A percentile compares a stretch with the other conserved stretches of the same genome.
These are phyloP conservation scores for Mactromeris polynyma DNA, from an alignment of 2,888 invertebrate genomes.

Conservation along the genomic window DNA sequence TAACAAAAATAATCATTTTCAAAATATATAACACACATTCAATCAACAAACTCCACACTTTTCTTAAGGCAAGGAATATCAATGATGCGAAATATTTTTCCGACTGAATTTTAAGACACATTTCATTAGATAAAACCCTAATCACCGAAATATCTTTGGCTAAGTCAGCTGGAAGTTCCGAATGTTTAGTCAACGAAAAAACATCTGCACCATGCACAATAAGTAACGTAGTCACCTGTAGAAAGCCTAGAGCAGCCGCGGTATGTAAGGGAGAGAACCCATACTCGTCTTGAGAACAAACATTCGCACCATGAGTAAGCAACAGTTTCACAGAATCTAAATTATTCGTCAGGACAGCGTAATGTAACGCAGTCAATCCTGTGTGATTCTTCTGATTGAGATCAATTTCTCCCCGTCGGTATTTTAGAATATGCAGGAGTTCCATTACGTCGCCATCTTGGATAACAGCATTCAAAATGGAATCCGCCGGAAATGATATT, in stretches of 20 bases:
- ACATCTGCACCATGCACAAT: conserved; percentile 82
- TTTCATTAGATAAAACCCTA: conserved; percentile 77
- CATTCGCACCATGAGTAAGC: conserved; percentile 78
- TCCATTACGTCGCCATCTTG: conserved; percentile 83
- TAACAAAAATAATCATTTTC: conserved; percentile 13
- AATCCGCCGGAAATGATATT: conserved; percentile 83
- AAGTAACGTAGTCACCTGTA: conserved; percentile 81
- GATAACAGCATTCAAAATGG: conserved; percentile 82
- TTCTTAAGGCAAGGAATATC: conserved; percentile 32
- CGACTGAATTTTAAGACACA: conserved; percentile 76
- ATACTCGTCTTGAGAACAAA: conserved; percentile 80
- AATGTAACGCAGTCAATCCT: conserved; percentile 83
- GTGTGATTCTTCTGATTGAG: conserved; percentile 81
- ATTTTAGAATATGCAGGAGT: conserved; percentile 74
- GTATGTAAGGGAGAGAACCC: conserved; percentile 84
- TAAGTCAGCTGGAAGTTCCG: conserved; percentile 81
- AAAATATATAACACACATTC: conserved; percentile 20
- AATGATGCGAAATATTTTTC: conserved; percentile 70
- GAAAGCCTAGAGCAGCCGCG: conserved; percentile 82
- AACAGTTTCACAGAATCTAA: conserved; percentile 83
- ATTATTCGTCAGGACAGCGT: conserved; percentile 83
- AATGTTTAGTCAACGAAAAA: conserved; percentile 77
- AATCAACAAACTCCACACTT: not conserved
- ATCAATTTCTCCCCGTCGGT: conserved; percentile 72
- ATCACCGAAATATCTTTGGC: conserved; percentile 80